These are phyloP conservation scores for Karalla daura DNA, from an alignment of 2,797 vertebrate species.

Conservation along the genomic window DNA sequence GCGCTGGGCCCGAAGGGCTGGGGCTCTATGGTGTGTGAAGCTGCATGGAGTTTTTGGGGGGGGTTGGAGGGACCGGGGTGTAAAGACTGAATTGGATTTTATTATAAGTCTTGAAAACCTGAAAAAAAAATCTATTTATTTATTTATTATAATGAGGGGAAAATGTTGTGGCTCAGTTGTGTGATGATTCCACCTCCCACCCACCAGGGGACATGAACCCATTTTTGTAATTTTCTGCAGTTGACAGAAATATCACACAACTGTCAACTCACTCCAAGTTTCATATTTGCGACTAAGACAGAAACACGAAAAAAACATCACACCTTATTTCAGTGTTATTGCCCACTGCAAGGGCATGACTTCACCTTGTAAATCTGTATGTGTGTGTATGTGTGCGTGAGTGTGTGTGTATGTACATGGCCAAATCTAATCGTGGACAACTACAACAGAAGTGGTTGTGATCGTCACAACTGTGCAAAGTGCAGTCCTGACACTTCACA, in stretches of 20 bases:
- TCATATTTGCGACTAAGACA: not conserved
- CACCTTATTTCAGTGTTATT: slow-evolving; percentile 16
- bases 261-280: slow-evolving; percentile 26
- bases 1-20: slow-evolving; percentile 56
- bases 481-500: no score
- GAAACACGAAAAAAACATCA: slow-evolving; percentile 8
- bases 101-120: slow-evolving; percentile 27
- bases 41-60: slow-evolving; percentile 23
- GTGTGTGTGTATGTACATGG: no score
- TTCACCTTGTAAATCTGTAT: no score
- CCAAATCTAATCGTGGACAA: no score
- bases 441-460: no score
- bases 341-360: no score
- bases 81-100: slow-evolving; percentile 42
- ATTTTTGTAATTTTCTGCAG: slow-evolving; percentile 22
- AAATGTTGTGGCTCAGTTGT: not conserved
- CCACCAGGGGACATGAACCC: not conserved
- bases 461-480: no score
- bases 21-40: slow-evolving; percentile 70
- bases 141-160: slow-evolving; percentile 19
- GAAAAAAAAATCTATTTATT: no score
- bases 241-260: slow-evolving; percentile 25
- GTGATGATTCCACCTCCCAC: slow-evolving; percentile 12
- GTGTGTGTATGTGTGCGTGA: no score
- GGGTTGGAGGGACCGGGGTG: no score